Conservation (phyloP, 2,113 vertebrate genomes). For the Anthoscopus minutus region DNA sequence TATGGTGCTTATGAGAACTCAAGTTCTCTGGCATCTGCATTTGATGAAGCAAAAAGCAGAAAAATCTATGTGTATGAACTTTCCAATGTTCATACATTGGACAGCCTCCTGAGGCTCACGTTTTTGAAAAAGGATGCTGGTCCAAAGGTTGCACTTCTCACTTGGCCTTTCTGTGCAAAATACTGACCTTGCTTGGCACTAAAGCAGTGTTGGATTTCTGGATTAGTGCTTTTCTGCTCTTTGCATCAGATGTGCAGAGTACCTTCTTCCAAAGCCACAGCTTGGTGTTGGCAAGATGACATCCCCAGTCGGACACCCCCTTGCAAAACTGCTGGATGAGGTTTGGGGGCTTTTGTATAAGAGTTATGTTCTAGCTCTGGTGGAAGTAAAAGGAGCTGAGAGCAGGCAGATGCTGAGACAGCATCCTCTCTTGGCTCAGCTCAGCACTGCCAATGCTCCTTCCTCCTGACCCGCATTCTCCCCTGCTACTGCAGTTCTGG, state of each 20-base stretch:
- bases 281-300: not conserved
- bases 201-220: not conserved
- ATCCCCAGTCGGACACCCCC: not conserved
- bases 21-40: not conserved
- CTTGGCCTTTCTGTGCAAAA: not conserved
- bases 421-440: constrained; percentile 28
- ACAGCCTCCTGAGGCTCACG: not conserved
- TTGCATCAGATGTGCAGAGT: not conserved
- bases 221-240: not conserved
- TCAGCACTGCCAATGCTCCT: constrained; percentile 9
- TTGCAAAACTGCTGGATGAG: not conserved
- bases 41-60: not conserved
- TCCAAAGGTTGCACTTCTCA: not conserved
- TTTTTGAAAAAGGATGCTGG: no score
- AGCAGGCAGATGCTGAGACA: constrained; percentile 39
- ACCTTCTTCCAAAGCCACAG: not conserved
- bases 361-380: not conserved
- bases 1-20: not conserved
- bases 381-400: not conserved
- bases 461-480: constrained; percentile 22
- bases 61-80: not conserved
- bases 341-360: not conserved
- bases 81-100: no score
- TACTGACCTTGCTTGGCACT: not conserved
- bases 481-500: constrained; percentile 18